Conservation (phyloP, 2,113 vertebrate species). For the Myrmophylax atrothorax region DNA sequence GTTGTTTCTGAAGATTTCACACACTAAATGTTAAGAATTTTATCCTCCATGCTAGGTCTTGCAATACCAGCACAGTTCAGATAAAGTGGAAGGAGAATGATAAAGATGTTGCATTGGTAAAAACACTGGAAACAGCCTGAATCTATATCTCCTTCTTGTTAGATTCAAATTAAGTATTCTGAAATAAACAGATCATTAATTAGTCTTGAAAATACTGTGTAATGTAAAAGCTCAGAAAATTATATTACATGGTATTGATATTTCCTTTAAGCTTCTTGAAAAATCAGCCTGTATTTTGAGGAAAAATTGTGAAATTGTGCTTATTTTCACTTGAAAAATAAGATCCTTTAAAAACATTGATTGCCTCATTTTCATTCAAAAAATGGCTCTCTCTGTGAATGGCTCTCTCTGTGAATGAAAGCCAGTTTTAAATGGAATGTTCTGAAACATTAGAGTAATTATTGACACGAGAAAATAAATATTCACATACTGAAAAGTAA, state of each 20-base stretch:
- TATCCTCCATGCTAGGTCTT: not conserved
- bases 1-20: not conserved
- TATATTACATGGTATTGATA: not conserved
- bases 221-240: conserved; percentile 23
- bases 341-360: conserved; percentile 50
- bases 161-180: not conserved
- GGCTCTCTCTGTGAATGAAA: conserved; percentile 58
- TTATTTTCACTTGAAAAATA: conserved; percentile 52
- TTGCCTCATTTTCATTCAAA: conserved; percentile 59
- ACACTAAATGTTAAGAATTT: not conserved
- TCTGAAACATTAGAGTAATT: conserved; percentile 62
- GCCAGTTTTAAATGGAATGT: conserved; percentile 51
- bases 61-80: not conserved
- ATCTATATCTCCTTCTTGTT: not conserved
- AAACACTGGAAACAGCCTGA: not conserved
- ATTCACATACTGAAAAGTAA: conserved; percentile 50
- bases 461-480: conserved; percentile 49
- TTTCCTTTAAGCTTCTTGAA: conserved; percentile 36
- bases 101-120: not conserved
- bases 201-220: not conserved
- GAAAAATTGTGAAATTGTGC: conserved; percentile 25
- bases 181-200: not conserved
- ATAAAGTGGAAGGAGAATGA: not conserved
- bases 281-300: conserved; percentile 46
- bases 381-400: conserved; percentile 47